Evolutionary conservation across 1,140 invertebrate species (phyloP).

Genomic region (Drosophila pseudoobscura): DNA sequence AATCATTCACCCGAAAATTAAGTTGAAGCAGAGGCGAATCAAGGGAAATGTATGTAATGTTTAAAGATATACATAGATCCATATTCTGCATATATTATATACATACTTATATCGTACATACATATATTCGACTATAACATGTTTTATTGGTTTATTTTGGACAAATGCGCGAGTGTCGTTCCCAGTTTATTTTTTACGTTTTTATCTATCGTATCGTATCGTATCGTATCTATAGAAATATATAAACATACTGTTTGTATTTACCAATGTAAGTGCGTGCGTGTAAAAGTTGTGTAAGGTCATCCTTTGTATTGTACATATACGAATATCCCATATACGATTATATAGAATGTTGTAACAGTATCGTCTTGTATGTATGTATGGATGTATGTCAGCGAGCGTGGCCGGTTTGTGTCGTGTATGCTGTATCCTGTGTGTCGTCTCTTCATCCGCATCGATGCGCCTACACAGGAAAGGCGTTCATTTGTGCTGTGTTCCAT

Average conservation of each 20-base stretch:
- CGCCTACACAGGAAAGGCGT: slow-evolving; percentile 29
- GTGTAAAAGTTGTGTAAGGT: slow-evolving; percentile 13
- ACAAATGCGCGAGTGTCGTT: slow-evolving; percentile 36
- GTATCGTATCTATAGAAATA: slow-evolving; percentile 18
- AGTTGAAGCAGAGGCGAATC: slow-evolving; percentile 11
- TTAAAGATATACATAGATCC: slow-evolving; percentile 29
- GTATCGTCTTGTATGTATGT: slow-evolving; percentile 15
- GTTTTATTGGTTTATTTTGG: slow-evolving; percentile 10
- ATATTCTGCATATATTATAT: slow-evolving; percentile 32
- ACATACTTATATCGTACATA: slow-evolving; percentile 10
- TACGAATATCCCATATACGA: slow-evolving; percentile 16
- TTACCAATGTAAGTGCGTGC: slow-evolving; percentile 42
- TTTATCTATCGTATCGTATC: slow-evolving; percentile 29
- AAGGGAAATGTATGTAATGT: slow-evolving; percentile 23
- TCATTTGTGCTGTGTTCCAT: slow-evolving; percentile 39
- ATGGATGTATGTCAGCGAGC: slow-evolving; percentile 19
- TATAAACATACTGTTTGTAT: slow-evolving; percentile 15
- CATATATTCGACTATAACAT: slow-evolving; percentile 29
- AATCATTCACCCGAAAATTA: slow-evolving; percentile 67
- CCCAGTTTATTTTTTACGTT: slow-evolving; percentile 47
- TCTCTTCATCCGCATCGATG: slow-evolving; percentile 44
- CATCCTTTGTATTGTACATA: slow-evolving; percentile 43
- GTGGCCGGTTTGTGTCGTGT: slow-evolving; percentile 30
- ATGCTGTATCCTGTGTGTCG: slow-evolving; percentile 38
- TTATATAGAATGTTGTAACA: slow-evolving; percentile 34